Conservation (phyloP, 2,888 invertebrate genomes). For the Apamea epomidion region DNA sequence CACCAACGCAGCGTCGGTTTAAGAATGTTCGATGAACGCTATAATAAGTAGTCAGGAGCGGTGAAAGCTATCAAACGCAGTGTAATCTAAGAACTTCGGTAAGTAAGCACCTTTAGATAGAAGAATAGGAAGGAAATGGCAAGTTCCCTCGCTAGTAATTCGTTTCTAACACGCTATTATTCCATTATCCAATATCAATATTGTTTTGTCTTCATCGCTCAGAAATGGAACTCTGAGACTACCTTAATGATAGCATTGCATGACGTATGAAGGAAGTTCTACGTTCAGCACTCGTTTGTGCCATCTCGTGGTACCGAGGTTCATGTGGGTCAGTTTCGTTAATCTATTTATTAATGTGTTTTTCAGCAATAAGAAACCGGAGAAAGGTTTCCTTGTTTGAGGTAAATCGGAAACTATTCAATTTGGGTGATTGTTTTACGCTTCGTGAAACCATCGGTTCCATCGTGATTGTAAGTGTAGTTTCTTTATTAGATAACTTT, state of each 20-base stretch:
- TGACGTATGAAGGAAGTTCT: constrained; percentile 72
- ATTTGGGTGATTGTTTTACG: constrained; percentile 47
- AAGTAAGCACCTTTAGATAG: constrained; percentile 80
- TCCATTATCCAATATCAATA: constrained; percentile 90
- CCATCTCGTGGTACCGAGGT: constrained; percentile 38
- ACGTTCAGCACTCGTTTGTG: constrained; percentile 32
- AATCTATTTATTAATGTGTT: constrained; percentile 55
- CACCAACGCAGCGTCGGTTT: background rate
- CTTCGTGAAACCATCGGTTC: constrained; percentile 24
- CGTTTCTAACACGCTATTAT: constrained; percentile 87
- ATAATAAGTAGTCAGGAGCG: constrained; percentile 46
- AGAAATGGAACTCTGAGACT: constrained; percentile 82
- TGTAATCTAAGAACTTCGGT: constrained; percentile 68
- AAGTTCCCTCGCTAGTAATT: constrained; percentile 85
- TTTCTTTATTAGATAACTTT: constrained; percentile 43
- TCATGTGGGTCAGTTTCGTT: constrained; percentile 30
- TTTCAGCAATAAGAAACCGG: constrained; percentile 40
- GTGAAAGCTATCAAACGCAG: constrained; percentile 65
- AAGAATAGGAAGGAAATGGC: constrained; percentile 84
- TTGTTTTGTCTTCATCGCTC: constrained; percentile 88
- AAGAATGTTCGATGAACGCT: constrained; percentile 33
- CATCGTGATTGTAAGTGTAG: constrained; percentile 24
- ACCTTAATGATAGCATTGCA: constrained; percentile 86
- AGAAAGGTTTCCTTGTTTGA: constrained; percentile 41
- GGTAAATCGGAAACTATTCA: constrained; percentile 51